Conservation (phyloP, 2,113 vertebrate species). For the Chaetodon trifascialis region DNA sequence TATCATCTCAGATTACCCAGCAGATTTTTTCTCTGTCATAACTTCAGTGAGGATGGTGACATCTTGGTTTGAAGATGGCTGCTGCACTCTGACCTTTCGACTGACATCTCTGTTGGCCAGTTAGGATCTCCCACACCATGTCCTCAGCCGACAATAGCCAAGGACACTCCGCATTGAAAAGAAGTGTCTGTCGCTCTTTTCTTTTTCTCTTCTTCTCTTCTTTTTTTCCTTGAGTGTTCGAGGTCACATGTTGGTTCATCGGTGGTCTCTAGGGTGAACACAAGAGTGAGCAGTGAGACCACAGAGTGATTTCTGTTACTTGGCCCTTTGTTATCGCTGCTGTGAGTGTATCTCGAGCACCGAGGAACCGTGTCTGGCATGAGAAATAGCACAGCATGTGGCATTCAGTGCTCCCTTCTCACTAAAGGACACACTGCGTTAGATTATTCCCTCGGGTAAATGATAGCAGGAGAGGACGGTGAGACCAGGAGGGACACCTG, state of each 20-base stretch:
- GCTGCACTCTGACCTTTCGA: too few species aligned
- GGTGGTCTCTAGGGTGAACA: constrained; percentile 10
- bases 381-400: not conserved
- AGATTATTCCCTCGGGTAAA: not conserved
- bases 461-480: not conserved
- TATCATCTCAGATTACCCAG: too few species aligned
- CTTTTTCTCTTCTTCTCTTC: too few species aligned
- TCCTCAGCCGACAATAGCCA: too few species aligned
- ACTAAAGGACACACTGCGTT: not conserved
- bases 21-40: too few species aligned
- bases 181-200: too few species aligned
- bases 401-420: not conserved
- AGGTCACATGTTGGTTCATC: constrained; percentile 6
- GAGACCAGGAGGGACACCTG: not conserved
- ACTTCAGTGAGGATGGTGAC: too few species aligned
- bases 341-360: not conserved
- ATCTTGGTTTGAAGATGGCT: too few species aligned
- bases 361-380: not conserved
- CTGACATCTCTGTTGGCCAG: too few species aligned
- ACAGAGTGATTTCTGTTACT: not conserved
- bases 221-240: too few species aligned
- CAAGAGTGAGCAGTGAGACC: constrained; percentile 21
- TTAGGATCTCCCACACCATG: too few species aligned
- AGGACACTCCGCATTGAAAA: too few species aligned
- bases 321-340: constrained; percentile 14